Conservation (phyloP, 2,797 vertebrate species). For the Corythornis leucogaster region DNA sequence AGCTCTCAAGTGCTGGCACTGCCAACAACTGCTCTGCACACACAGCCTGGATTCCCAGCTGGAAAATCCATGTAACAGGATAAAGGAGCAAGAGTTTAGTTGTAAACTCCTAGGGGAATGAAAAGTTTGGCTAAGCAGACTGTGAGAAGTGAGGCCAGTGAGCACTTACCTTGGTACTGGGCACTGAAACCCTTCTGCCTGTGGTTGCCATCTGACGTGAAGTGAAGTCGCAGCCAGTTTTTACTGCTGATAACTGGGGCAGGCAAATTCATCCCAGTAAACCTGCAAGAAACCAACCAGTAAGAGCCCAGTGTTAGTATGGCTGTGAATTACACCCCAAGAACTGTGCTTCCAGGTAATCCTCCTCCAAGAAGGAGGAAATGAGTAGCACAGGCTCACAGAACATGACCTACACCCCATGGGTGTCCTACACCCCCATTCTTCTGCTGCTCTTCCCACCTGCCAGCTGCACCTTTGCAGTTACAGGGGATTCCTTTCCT, state of each 20-base stretch:
- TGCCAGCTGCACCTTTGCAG: rapidly evolving
- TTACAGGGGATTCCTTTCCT: background rate
- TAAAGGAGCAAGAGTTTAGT: background rate
- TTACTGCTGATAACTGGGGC: conserved; percentile 98
- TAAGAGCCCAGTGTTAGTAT: background rate
- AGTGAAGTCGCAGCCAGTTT: conserved; percentile 98
- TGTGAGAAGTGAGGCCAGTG: rapidly evolving
- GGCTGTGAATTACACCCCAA: rapidly evolving
- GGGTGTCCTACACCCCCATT: rapidly evolving
- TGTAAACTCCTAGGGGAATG: rapidly evolving
- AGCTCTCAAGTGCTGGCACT: background rate
- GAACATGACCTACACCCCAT: rapidly evolving
- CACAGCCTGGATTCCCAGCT: background rate
- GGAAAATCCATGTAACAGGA: background rate
- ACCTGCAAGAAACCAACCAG: conserved; percentile 79
- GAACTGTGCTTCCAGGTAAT: too few relatives aligned
- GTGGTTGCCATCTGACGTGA: conserved; percentile 96
- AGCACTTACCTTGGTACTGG: conserved; percentile 93
- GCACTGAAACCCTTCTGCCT: conserved; percentile 94
- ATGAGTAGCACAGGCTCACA: rapidly evolving
- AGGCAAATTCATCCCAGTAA: conserved; percentile 94
- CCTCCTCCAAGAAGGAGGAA: rapidly evolving
- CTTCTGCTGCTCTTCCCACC: background rate
- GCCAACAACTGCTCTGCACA: background rate
- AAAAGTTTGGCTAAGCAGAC: background rate